A percentile compares a stretch with the other conserved stretches of the same genome.
Conservation (phyloP, 1,140 invertebrate species). For the Ooceraea biroi region DNA sequence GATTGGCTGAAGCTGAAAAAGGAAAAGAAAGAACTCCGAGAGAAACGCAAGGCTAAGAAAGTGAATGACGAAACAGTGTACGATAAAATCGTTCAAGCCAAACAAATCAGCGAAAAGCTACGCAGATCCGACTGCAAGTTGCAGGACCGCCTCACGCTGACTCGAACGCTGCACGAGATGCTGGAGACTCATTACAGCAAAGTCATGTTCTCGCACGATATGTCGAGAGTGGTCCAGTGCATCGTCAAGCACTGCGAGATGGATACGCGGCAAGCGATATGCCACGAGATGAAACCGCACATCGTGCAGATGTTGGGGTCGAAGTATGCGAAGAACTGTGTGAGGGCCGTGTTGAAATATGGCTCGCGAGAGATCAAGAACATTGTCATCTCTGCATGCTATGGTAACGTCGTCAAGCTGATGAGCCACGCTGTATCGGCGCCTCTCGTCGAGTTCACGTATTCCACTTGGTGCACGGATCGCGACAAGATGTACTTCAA, state of each 20-base stretch:
- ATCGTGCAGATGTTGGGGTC: slow-evolving; percentile 92
- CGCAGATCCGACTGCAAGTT: slow-evolving; percentile 87
- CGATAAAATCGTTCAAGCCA: slow-evolving; percentile 90
- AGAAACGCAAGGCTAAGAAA: slow-evolving; percentile 87
- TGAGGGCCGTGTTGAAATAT: slow-evolving; percentile 93
- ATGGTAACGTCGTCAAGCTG: slow-evolving; percentile 92
- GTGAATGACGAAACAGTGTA: slow-evolving; percentile 87
- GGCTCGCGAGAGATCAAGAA: slow-evolving; percentile 90
- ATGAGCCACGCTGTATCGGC: slow-evolving; percentile 91
- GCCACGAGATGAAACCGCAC: slow-evolving; percentile 91
- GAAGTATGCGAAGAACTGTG: slow-evolving; percentile 95
- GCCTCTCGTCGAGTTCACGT: slow-evolving; percentile 89
- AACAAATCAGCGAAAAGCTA: slow-evolving; percentile 92
- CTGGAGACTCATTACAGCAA: slow-evolving; percentile 91
- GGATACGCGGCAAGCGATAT: slow-evolving; percentile 90
- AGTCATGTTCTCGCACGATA: slow-evolving; percentile 94
- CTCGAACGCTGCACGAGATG: slow-evolving; percentile 90
- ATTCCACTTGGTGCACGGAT: slow-evolving; percentile 88
- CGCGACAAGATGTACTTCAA: slow-evolving; percentile 89
- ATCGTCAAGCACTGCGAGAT: slow-evolving; percentile 91
- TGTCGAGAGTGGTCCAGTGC: slow-evolving; percentile 95
- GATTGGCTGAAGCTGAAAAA: slow-evolving; percentile 92
- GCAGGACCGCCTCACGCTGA: slow-evolving; percentile 89
- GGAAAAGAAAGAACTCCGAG: slow-evolving; percentile 90
- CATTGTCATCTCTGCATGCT: slow-evolving; percentile 90